A percentile compares a stretch with the other conserved stretches of the same genome.
Evolutionary conservation across 1,140 invertebrate species (phyloP).

Genomic region (Antheraea pernyi): DNA sequence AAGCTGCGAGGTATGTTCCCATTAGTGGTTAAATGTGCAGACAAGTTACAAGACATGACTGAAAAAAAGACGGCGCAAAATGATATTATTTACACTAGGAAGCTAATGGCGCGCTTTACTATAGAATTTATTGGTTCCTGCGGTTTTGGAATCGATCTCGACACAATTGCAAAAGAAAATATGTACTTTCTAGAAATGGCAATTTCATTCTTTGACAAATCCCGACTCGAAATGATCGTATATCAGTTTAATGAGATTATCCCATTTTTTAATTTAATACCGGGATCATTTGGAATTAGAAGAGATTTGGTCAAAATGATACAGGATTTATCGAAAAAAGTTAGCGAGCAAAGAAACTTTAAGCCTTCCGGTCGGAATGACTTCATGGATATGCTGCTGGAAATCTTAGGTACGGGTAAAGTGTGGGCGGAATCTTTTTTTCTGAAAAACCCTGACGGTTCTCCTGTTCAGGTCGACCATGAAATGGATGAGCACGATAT

Average conservation of each 20-base stretch:
- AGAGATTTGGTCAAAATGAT: constrained; percentile 20
- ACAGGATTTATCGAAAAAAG: constrained; percentile 29
- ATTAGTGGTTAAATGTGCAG: constrained; percentile 59
- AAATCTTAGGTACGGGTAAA: constrained; percentile 58
- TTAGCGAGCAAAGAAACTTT: constrained; percentile 66
- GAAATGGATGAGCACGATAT: constrained; percentile 50
- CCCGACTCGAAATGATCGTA: background rate
- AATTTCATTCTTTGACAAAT: constrained; percentile 13
- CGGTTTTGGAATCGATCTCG: constrained; percentile 77
- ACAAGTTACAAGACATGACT: constrained; percentile 56
- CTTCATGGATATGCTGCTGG: constrained; percentile 79
- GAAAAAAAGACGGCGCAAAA: constrained; percentile 20
- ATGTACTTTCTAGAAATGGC: constrained; percentile 72
- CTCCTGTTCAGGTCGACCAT: constrained; percentile 32
- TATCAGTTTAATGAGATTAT: background rate
- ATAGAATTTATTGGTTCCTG: constrained; percentile 75
- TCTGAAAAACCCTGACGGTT: constrained; percentile 48
- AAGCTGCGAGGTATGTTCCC: constrained; percentile 81
- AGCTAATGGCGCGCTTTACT: constrained; percentile 60
- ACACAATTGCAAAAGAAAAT: constrained; percentile 66
- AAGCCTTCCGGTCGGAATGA: constrained; percentile 69
- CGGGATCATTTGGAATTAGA: background rate
- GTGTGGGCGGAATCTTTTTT: constrained; percentile 45
- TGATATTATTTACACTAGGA: constrained; percentile 37
- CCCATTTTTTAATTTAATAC: background rate